Evolutionary conservation across 2,797 vertebrate genomes (phyloP), one percentile per base, ranked within the genome.

Genomic region (Prunella strophiata): DNA sequence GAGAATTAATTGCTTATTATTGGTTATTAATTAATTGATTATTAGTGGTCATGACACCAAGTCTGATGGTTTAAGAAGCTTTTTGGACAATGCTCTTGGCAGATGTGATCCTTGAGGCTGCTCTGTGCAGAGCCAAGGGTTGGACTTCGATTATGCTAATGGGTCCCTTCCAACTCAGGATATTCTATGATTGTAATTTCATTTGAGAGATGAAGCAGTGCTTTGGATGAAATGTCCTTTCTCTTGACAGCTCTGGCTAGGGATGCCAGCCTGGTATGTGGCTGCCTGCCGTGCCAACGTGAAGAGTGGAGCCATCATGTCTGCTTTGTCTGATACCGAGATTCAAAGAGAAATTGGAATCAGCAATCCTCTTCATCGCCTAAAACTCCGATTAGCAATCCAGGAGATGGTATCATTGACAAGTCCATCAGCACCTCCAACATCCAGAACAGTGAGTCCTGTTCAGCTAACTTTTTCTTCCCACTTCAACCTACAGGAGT

Each of bases 371-470:
- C 98, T 99, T 51, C 99, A 99, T 97, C 98, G 99, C 71, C 98
- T 99, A 94, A 99, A 99, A 81, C 99, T 99, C 8, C 98, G 99
- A 32, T 95, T 99, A 88, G 99, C 99, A 90, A 99, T 99, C 97
- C 99, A 99, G 97, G 99, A 99, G 97, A 99, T 99, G 99, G 99
- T 99, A 16, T 99, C 99, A 29, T 98, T 99, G 75, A 99, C 99
- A 61, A 99, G 99, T 89, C 99, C 99, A 42, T 99, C 99, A 1
- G 99, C 99, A 61, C 99, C 99, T 40, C 99, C 99, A 76, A 99
- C 99, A 66, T 99, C 99, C 91, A 98, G 99, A 98, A 99, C 99
- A 96, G 99, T 99, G 98, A 99, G 99, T 99, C 74, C 23, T 34
- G 36, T 82, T 94, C 40, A 62, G 62, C 55, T 75, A 52, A 67